Conservation (phyloP, 2,888 invertebrate genomes). For the Chirona hameri region DNA sequence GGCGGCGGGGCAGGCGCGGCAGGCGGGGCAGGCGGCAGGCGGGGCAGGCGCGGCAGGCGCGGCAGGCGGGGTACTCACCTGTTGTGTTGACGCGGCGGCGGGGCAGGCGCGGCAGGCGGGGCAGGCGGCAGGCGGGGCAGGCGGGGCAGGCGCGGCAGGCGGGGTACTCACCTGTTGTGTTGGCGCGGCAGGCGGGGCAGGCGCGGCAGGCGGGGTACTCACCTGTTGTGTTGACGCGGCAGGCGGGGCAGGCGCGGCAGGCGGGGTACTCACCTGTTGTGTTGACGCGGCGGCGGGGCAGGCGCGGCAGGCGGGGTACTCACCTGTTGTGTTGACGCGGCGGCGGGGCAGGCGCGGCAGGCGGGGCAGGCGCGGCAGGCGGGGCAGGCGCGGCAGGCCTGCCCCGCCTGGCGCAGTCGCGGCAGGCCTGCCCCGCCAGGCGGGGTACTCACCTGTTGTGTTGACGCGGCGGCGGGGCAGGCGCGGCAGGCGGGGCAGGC, state of each 20-base stretch:
- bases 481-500: not conserved
- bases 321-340: no score
- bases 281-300: not conserved
- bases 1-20: not conserved
- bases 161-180: no score
- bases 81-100: no score
- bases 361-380: not conserved
- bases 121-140: not conserved
- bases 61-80: constrained; percentile 44
- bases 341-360: not conserved
- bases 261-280: constrained; percentile 46
- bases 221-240: no score
- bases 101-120: not conserved
- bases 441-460: no score
- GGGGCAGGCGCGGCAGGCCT: not conserved
- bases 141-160: not conserved
- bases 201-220: not conserved
- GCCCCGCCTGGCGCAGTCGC: not conserved
- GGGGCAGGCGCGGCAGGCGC: not conserved
- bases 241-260: not conserved
- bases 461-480: not conserved
- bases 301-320: not conserved
- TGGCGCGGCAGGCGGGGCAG: not conserved
- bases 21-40: not conserved
- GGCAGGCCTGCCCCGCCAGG: not conserved